Conservation (phyloP, 2,797 vertebrate species). For the Brachymystax lenok region DNA sequence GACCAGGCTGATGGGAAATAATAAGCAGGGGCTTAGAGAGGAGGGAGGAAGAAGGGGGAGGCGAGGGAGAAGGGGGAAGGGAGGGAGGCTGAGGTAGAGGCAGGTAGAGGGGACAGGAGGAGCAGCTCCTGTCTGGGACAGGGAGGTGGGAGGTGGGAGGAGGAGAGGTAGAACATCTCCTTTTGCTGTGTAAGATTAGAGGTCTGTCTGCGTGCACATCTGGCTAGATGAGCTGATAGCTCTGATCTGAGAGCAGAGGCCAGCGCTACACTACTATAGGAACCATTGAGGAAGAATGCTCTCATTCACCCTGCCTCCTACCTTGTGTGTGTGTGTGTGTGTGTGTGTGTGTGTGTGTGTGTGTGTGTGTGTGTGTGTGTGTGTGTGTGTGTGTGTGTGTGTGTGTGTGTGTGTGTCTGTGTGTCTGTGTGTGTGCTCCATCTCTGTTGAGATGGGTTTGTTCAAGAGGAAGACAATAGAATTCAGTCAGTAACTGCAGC, state of each 20-base stretch:
- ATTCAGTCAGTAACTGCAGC: neutral
- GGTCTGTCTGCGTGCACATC: slow-evolving; percentile 62
- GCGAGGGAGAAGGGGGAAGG: neutral
- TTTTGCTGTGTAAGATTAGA: neutral
- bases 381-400: slow-evolving; percentile 7
- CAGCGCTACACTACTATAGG: slow-evolving; percentile 14
- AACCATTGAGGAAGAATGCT: slow-evolving; percentile 25
- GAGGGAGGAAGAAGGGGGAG: neutral
- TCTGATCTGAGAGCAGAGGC: slow-evolving; percentile 21
- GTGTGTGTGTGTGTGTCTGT: neutral
- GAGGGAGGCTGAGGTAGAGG: slow-evolving; percentile 37
- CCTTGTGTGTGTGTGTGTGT: neutral
- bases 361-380: slow-evolving; percentile 11
- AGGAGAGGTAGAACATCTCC: too few relatives aligned
- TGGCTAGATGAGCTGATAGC: slow-evolving; percentile 57
- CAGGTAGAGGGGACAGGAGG: slow-evolving; percentile 39
- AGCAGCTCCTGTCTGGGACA: slow-evolving; percentile 21
- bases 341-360: slow-evolving; percentile 16
- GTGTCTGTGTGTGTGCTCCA: neutral
- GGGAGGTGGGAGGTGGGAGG: slow-evolving; percentile 30
- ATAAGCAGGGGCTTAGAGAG: slow-evolving; percentile 38
- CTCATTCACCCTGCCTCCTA: slow-evolving; percentile 18
- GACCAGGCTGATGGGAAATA: slow-evolving; percentile 47
- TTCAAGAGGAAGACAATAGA: neutral
- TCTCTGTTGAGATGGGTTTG: neutral